These are phyloP conservation scores for Lysandra bellargus DNA, from an alignment of 2,888 invertebrate genomes.

Conservation along the genomic window DNA sequence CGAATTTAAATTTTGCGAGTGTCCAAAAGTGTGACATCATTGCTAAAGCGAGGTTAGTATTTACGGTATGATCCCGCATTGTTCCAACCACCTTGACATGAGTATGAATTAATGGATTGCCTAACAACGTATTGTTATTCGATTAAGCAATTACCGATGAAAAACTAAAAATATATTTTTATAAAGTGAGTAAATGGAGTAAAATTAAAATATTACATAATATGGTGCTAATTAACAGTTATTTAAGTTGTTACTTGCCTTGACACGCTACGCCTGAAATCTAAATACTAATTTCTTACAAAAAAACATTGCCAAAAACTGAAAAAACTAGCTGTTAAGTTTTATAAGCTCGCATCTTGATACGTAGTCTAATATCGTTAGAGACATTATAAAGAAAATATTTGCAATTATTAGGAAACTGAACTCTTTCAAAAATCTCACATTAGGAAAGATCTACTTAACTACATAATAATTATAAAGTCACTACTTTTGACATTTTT, in stretches of 20 bases:
- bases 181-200: background rate
- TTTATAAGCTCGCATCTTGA: too few species aligned
- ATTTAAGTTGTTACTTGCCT: background rate
- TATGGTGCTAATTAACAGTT: background rate
- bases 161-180: background rate
- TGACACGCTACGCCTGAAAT: too few species aligned
- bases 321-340: too few species aligned
- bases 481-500: background rate
- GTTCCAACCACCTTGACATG: conserved; percentile 41
- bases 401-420: too few species aligned
- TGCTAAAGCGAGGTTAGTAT: conserved; percentile 50
- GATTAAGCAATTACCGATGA: background rate
- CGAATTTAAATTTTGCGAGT: conserved; percentile 63
- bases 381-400: too few species aligned
- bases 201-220: background rate
- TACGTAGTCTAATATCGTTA: too few species aligned
- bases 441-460: too few species aligned
- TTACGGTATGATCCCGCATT: conserved; percentile 43
- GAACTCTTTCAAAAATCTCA: too few species aligned
- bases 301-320: too few species aligned
- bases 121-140: conserved; percentile 22
- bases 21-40: conserved; percentile 62
- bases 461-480: too few species aligned
- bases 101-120: conserved; percentile 25
- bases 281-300: too few species aligned